Base-by-base conservation (phyloP, 2,797 vertebrate genomes). In the Taeniopygia guttata region DNA sequence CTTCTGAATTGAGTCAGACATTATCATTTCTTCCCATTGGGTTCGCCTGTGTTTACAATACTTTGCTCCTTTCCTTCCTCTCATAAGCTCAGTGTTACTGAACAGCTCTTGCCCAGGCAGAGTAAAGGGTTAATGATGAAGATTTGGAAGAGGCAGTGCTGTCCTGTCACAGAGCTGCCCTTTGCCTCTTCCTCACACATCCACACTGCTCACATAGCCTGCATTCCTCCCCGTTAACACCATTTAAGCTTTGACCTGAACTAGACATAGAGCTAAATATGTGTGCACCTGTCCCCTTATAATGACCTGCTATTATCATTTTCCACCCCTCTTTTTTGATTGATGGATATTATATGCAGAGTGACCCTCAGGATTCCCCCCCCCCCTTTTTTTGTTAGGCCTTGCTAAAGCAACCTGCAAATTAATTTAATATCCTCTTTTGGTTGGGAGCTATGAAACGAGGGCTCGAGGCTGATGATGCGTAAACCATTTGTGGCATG, bases 351-450 rank as follows among this genome's bases (percentile, higher is more conserved):
- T 97, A 96, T 87, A 97, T 95, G 93, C 93, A 97, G 96, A 97
- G 87, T 93, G 94, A 95, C 93, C 95, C 95, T 93, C 79, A 85
- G 87, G 90, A 96, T 96, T 94, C 92, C 96, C 92, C 43, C 1
- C 7, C 18, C 22, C 27, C 23, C 51, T 87, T 95, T 95, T 96
- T 96, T 97, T 97, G 97, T 98, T 98, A 97, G 97, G 97, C 97
- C 98, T 98, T 98, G 97, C 97, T 98, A 98, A 98, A 98, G 98
- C 98, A 98, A 98, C 98, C 98, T 98, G 98, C 98, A 98, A 98
- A 98, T 98, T 98, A 98, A 98, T 98, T 98, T 98, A 98, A 98
- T 98, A 98, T 98, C 98, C 98, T 98, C 97, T 97, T 98, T 97
- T 97, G 97, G 97, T 98, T 98, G 97, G 97, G 97, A 98, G 98